Conservation (phyloP, 2,113 vertebrate species). For the Tonatia bakeri region DNA sequence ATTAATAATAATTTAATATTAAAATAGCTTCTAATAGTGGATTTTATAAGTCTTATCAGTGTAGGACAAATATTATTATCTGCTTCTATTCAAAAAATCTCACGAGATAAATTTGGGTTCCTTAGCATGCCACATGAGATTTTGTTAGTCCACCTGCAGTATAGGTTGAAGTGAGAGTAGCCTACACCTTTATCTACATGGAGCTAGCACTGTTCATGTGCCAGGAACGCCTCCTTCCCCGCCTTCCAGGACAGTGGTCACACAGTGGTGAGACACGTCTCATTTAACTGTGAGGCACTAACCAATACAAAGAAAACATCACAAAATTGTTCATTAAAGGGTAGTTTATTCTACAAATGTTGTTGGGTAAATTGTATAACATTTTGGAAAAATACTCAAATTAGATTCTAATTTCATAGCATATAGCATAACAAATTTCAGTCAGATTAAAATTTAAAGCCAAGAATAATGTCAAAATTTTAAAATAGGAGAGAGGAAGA, state of each 20-base stretch:
- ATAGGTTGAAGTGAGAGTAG: not conserved
- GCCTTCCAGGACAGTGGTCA: not conserved
- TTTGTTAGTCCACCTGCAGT: not conserved
- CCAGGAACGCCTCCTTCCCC: not conserved
- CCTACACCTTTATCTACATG: not conserved
- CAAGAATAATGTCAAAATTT: conserved; percentile 13
- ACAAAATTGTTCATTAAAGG: not conserved
- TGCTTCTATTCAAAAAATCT: not conserved
- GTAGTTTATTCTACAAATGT: not conserved
- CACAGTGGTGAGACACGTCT: not conserved
- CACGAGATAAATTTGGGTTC: not conserved
- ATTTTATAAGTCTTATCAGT: not conserved
- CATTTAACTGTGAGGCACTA: not conserved
- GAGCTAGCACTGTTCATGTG: not conserved
- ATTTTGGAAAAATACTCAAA: not conserved
- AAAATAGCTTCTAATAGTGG: not conserved
- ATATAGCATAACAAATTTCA: not conserved
- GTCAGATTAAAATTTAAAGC: not conserved
- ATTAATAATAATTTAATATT: not conserved
- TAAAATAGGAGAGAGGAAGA: not conserved
- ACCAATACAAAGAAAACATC: not conserved
- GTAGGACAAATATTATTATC: not conserved
- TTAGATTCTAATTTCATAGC: not conserved
- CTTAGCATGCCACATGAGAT: not conserved
- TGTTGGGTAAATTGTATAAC: not conserved